Evolutionary conservation across 2,113 vertebrate species (phyloP).

Genomic region (Rhegmatorhina hoffmannsi): DNA sequence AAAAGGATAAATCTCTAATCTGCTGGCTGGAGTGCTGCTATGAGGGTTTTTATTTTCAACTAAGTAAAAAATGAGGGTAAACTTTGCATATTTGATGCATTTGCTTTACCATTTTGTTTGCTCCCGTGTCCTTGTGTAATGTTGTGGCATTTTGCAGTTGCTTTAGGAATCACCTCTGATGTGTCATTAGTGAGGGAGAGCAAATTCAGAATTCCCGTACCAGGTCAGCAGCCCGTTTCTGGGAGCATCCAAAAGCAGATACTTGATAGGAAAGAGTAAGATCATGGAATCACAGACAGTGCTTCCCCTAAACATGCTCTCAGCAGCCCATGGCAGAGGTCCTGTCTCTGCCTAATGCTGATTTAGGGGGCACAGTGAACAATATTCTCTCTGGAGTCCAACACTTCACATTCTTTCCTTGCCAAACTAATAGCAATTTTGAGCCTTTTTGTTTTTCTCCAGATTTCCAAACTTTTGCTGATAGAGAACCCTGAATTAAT

Average conservation of each 20-base stretch:
- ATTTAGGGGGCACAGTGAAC: background rate
- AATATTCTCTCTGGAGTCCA: background rate
- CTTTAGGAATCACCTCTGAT: background rate
- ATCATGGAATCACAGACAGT: background rate
- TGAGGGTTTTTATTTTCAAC: background rate
- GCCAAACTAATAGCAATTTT: background rate
- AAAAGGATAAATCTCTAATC: background rate
- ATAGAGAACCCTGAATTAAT: slow-evolving; percentile 49
- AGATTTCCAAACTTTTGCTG: slow-evolving; percentile 29
- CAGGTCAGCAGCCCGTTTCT: background rate
- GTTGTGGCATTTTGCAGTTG: background rate
- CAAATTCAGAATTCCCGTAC: fast-evolving
- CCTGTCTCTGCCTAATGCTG: background rate
- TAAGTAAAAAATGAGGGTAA: background rate
- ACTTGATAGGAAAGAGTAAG: too few relatives aligned
- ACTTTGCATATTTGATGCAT: background rate
- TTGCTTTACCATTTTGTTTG: background rate
- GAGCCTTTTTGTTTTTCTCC: background rate
- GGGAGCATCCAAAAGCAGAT: background rate
- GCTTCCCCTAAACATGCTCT: background rate
- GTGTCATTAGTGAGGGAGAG: background rate
- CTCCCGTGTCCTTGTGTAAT: background rate
- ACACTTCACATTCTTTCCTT: background rate
- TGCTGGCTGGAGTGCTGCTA: background rate
- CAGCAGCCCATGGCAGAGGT: background rate